phyloP scores from a whole-genome alignment of 2,797 vertebrate genomes.

The Notoglanidium macrostoma region DNA sequence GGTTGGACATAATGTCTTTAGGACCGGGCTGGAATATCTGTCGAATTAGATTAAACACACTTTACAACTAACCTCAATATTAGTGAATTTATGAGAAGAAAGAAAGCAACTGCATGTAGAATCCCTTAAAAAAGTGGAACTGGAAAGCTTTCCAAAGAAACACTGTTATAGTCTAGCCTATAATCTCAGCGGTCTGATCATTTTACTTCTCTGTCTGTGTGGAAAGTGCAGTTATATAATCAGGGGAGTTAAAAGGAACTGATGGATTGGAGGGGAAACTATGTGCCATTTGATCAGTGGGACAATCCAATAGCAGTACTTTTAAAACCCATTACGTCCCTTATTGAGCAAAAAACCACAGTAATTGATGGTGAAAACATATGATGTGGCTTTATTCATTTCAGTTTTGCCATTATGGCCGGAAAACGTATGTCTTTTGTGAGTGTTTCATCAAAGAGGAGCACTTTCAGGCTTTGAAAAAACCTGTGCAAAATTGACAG shows the following conservation, averaged over 20 bases:
- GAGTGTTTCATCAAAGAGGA: background rate
- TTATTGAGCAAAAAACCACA: constrained; percentile 46
- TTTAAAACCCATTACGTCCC: constrained; percentile 28
- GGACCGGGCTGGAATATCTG: background rate
- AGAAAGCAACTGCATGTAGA: constrained; percentile 5
- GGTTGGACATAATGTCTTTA: background rate
- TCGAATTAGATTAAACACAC: background rate
- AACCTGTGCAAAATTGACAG: background rate
- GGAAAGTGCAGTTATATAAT: constrained; percentile 47
- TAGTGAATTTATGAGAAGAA: background rate
- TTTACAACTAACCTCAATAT: constrained; percentile 1
- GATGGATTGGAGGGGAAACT: constrained; percentile 38
- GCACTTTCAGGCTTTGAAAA: background rate
- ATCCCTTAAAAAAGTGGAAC: background rate
- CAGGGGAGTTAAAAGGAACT: constrained; percentile 17
- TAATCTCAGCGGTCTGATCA: constrained; percentile 27
- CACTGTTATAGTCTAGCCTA: constrained; percentile 15
- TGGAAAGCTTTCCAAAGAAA: background rate
- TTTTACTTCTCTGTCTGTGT: constrained; percentile 34
- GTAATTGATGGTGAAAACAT: background rate
- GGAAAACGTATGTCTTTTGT: background rate
- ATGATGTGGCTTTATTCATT: background rate
- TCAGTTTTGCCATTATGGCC: background rate
- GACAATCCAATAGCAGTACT: constrained; percentile 40
- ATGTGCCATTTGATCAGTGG: constrained; percentile 43